These are phyloP conservation scores for Acanthis flammea DNA, from an alignment of 2,797 vertebrate species.

Conservation along the genomic window DNA sequence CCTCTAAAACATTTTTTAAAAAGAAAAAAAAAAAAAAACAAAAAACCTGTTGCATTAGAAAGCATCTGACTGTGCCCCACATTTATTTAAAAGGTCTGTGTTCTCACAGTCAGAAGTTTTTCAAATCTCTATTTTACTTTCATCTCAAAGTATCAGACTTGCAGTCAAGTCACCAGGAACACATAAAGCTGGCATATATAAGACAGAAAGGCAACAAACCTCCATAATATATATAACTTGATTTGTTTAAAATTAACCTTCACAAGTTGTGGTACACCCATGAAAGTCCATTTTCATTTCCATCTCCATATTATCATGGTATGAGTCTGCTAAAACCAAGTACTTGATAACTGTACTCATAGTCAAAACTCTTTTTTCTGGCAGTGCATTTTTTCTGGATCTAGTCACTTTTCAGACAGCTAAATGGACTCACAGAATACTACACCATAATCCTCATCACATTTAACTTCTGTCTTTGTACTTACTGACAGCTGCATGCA, in stretches of 20 bases:
- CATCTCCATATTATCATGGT: background rate
- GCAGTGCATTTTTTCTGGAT: background rate
- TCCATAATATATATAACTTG: background rate
- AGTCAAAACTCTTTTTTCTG: background rate
- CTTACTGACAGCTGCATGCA: background rate
- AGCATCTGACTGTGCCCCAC: background rate
- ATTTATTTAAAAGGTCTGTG: background rate
- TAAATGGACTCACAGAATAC: background rate
- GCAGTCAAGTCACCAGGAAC: background rate
- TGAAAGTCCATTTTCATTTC: background rate
- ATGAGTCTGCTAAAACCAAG: background rate
- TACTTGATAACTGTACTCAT: background rate
- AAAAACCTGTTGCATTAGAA: background rate
- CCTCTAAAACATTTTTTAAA: background rate
- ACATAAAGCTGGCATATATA: background rate
- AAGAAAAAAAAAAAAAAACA: rapidly evolving
- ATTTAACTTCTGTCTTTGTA: background rate
- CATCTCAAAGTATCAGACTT: background rate
- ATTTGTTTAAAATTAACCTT: background rate
- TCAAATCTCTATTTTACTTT: background rate
- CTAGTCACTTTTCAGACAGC: background rate
- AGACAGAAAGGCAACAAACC: background rate
- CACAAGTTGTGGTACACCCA: background rate
- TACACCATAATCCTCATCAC: background rate
- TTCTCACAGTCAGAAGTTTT: background rate